Evolutionary conservation across 2,888 invertebrate species (phyloP).

Genomic region (Stenodema calcarata): DNA sequence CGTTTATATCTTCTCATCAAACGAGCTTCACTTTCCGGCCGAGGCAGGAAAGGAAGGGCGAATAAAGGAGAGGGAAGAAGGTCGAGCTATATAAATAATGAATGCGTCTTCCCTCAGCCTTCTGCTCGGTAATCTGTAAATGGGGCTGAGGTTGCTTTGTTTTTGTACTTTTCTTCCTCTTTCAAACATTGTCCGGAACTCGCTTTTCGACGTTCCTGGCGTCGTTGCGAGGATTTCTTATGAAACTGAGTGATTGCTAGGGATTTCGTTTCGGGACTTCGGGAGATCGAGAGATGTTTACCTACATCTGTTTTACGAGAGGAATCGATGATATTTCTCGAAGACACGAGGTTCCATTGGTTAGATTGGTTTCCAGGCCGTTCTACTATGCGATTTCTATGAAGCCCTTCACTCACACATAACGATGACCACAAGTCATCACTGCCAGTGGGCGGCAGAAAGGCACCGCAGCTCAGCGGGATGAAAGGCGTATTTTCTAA

Average conservation of each 20-base stretch:
- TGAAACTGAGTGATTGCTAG: background rate
- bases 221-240: background rate
- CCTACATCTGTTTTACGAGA: background rate
- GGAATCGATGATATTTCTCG: too few relatives aligned
- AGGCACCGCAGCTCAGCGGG: too few relatives aligned
- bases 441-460: too few relatives aligned
- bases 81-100: slow-evolving; percentile 10
- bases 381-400: too few relatives aligned
- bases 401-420: too few relatives aligned
- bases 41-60: background rate
- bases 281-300: background rate
- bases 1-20: slow-evolving; percentile 11
- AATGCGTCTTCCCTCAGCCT: slow-evolving; percentile 1
- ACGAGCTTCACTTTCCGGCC: slow-evolving; percentile 12
- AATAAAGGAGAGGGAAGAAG: background rate
- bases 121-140: background rate
- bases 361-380: too few relatives aligned
- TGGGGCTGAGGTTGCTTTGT: slow-evolving; percentile 7
- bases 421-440: too few relatives aligned
- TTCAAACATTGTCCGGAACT: background rate
- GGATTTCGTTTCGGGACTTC: background rate
- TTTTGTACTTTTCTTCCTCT: background rate
- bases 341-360: too few relatives aligned
- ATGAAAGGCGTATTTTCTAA: too few relatives aligned
- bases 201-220: background rate